Conservation (phyloP, 2,113 vertebrate species). For the Junco hyemalis region DNA sequence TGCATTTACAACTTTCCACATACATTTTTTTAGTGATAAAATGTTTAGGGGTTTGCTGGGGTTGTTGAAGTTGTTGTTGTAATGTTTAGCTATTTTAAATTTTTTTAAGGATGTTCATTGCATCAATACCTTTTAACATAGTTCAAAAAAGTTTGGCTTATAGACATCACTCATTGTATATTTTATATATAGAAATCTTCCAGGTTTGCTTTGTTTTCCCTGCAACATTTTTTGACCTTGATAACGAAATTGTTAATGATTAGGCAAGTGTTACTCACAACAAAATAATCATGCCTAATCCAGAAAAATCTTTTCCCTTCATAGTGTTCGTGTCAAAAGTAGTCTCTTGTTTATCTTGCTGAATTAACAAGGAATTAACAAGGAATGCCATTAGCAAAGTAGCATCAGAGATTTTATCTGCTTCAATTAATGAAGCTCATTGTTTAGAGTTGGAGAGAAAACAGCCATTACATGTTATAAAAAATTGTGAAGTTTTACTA, state of each 20-base stretch:
- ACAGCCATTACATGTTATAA: not conserved
- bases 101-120: not conserved
- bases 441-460: not conserved
- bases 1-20: not conserved
- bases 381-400: not conserved
- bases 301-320: not conserved
- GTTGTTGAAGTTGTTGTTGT: not conserved
- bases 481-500: not conserved
- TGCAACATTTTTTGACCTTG: not conserved
- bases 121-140: not conserved
- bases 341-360: not conserved
- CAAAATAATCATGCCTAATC: not conserved
- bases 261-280: not conserved
- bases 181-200: not conserved
- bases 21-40: not conserved
- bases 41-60: not conserved
- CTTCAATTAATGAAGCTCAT: not conserved
- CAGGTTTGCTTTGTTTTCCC: not conserved
- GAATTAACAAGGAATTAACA: not conserved
- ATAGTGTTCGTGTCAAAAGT: not conserved
- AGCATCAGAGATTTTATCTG: not conserved
- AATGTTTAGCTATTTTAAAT: not conserved
- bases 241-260: not conserved
- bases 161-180: not conserved
- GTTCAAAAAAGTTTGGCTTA: not conserved